Evolutionary conservation across 2,113 vertebrate genomes (phyloP).

Genomic region (Girardinichthys multiradiatus): DNA sequence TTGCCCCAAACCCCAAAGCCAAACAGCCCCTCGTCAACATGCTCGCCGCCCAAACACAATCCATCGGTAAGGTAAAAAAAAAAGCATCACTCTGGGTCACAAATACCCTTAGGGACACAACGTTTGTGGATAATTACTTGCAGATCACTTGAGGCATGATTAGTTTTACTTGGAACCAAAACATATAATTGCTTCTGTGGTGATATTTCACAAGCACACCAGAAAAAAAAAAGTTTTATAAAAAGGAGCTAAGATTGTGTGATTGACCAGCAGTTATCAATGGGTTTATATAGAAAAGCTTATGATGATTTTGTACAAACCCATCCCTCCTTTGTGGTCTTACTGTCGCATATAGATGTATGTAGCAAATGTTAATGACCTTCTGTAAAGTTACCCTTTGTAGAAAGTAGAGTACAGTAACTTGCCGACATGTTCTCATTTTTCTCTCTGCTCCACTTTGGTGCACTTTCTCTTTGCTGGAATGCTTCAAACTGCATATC

Average conservation of each 20-base stretch:
- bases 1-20: slow-evolving; percentile 74
- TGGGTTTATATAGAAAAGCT: slow-evolving; percentile 40
- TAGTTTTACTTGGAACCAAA: slow-evolving; percentile 9
- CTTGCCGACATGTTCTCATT: slow-evolving; percentile 47
- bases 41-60: slow-evolving; percentile 68
- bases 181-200: not conserved
- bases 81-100: slow-evolving; percentile 7
- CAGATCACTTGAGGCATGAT: slow-evolving; percentile 34
- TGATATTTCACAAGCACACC: slow-evolving; percentile 21
- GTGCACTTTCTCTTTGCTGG: slow-evolving; percentile 57
- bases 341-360: slow-evolving; percentile 51
- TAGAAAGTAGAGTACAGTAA: slow-evolving; percentile 42
- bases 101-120: not conserved
- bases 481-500: slow-evolving; percentile 50
- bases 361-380: slow-evolving; percentile 29
- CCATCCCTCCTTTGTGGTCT: slow-evolving; percentile 18
- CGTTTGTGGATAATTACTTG: slow-evolving; percentile 27
- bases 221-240: not conserved
- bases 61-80: slow-evolving; percentile 75
- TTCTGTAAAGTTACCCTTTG: slow-evolving; percentile 29
- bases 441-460: slow-evolving; percentile 58
- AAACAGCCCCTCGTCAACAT: slow-evolving; percentile 40
- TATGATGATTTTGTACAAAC: slow-evolving; percentile 24
- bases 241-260: slow-evolving; percentile 9
- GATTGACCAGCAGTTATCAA: slow-evolving; percentile 28